These are phyloP conservation scores for Phrynocephalus guinanensis DNA, from an alignment of 2,797 vertebrate species.

Conservation along the genomic window DNA sequence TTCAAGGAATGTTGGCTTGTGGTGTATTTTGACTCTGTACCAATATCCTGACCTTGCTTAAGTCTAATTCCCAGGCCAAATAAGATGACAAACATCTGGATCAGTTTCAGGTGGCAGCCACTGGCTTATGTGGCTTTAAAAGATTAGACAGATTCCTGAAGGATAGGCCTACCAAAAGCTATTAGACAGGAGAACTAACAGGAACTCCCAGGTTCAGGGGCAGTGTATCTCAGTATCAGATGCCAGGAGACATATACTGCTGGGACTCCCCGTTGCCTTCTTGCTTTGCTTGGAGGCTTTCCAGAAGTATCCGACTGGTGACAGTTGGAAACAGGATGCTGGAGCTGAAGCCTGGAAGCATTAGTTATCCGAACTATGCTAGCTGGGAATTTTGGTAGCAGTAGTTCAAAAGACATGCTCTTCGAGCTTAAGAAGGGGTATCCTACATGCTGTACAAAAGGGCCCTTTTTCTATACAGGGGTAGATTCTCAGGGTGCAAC, in stretches of 20 bases:
- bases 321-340: background rate
- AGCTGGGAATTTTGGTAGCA: too few relatives aligned
- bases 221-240: background rate
- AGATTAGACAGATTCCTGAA: background rate
- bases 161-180: background rate
- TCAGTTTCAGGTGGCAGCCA: conserved; percentile 27
- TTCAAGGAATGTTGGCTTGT: conserved; percentile 42
- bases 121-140: background rate
- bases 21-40: conserved; percentile 49
- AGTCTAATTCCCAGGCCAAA: conserved; percentile 46
- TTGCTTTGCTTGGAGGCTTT: background rate
- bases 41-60: conserved; percentile 45
- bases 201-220: background rate
- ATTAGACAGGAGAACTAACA: background rate
- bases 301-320: background rate
- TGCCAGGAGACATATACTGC: background rate
- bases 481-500: background rate
- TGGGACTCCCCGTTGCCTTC: background rate
- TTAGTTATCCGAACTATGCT: too few relatives aligned
- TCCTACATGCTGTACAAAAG: background rate
- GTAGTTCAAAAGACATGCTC: too few relatives aligned
- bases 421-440: background rate
- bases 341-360: too few relatives aligned
- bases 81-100: conserved; percentile 22
- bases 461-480: background rate